Evolutionary conservation across 2,113 vertebrate species (phyloP), one percentile per base, ranked within the genome.

Genomic region (Ictalurus furcatus): DNA sequence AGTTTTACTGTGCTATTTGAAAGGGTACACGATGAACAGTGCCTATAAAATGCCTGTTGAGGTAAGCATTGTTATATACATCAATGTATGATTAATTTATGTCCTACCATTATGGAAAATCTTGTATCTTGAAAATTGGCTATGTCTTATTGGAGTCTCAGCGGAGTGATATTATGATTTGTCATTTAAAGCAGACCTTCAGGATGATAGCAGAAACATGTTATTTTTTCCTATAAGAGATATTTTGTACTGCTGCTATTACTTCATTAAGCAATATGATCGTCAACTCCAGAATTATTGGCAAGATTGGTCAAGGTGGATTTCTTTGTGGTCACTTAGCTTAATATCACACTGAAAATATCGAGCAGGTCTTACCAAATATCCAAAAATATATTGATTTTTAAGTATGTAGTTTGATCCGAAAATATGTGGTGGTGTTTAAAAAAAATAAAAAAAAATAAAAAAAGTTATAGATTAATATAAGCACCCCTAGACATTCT

Each of bases 31-130:
- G 2, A 56, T 83, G 87, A 88, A 73, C 63, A 71, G 30, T 25
- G 23, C 30, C 79, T 83, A 71, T 88, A 59, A 88, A 71, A 37
- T 71, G 52, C 37, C 87, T 59, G 52, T 83, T 54, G 73, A 73
- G 63, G 79, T 73, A 83, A 37, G 28, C 87, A 19, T 44, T 73
- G 87, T 71, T 82, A 56, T 58, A 71, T 25, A 52, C 44, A 56
- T 40, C n/a, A 14, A 52, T 25, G 30, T 56, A 69, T n/a, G 40
- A 87, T 65, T 87, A 34, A 59, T 78, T 67, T 88, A 71, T 80
- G 30, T 37, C 52, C n/a, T 83, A 25, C 79, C 52, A 28, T 25
- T 44, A 83, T 23, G 54, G 65, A 82, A 87, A 88, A 44, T 58
- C 44, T 48, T 82, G 58, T n/a, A 73, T 34, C 79, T 73, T 8